phyloP scores from a whole-genome alignment of 2,797 vertebrate genomes.

The Acanthurus leucopareius region DNA sequence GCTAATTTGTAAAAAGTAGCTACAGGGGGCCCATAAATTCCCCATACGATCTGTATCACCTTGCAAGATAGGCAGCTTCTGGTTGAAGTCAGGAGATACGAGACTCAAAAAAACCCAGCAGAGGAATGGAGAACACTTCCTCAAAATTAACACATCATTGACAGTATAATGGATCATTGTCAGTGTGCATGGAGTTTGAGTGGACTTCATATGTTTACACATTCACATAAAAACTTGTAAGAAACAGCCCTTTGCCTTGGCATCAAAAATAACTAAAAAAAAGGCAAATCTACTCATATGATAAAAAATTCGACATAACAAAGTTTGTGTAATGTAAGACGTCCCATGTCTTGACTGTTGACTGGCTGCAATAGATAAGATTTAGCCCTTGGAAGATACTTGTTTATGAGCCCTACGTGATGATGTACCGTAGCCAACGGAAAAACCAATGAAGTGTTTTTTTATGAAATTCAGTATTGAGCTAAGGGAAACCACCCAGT shows the following conservation, averaged over 20 bases:
- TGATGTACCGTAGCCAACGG: constrained; percentile 34
- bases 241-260: constrained; percentile 12
- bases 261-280: constrained; percentile 21
- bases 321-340: constrained; percentile 14
- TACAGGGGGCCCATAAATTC: constrained; percentile 60
- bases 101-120: constrained; percentile 36
- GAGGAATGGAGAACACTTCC: constrained; percentile 38
- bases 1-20: constrained; percentile 48
- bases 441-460: constrained; percentile 46
- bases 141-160: constrained; percentile 57
- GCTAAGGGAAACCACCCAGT: constrained; percentile 69
- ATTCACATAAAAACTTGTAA: constrained; percentile 10
- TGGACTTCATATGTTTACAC: constrained; percentile 11
- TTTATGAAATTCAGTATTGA: constrained; percentile 67
- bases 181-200: constrained; percentile 21
- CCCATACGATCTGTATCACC: constrained; percentile 56
- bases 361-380: constrained; percentile 17
- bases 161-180: constrained; percentile 46
- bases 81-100: constrained; percentile 41
- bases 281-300: constrained; percentile 31
- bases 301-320: constrained; percentile 29
- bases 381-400: constrained; percentile 31
- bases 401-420: constrained; percentile 20
- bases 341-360: constrained; percentile 13
- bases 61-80: constrained; percentile 50